A percentile compares a stretch with the other conserved stretches of the same genome.
Evolutionary conservation across 2,797 vertebrate species (phyloP).

Genomic region (Hyperoplus lanceolatus): DNA sequence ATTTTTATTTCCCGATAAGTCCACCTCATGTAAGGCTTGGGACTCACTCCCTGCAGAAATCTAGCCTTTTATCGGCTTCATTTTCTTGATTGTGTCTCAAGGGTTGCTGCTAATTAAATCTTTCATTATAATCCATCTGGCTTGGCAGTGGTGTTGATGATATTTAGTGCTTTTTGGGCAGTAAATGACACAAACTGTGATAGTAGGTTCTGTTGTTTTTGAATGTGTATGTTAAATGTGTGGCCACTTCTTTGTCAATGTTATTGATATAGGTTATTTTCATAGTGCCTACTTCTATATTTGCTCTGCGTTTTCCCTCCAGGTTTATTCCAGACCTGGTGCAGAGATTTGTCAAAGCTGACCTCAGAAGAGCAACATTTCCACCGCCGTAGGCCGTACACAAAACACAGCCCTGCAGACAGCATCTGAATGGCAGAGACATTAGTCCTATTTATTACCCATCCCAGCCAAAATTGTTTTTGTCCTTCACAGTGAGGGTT

Average conservation of each 20-base stretch:
- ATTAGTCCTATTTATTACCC: slow-evolving; percentile 79
- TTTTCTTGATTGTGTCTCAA: slow-evolving; percentile 8
- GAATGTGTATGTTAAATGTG: slow-evolving; percentile 39
- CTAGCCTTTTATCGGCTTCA: background rate
- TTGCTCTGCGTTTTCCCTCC: slow-evolving; percentile 53
- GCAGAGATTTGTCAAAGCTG: slow-evolving; percentile 75
- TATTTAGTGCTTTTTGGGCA: slow-evolving; percentile 4
- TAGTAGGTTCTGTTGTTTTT: slow-evolving; percentile 38
- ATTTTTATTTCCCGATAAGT: background rate
- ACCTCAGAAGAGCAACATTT: slow-evolving; percentile 74
- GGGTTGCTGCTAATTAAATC: slow-evolving; percentile 10
- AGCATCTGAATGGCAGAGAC: slow-evolving; percentile 69
- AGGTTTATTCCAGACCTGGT: slow-evolving; percentile 48
- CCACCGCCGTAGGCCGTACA: slow-evolving; percentile 64
- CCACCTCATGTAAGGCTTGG: background rate
- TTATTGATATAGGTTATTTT: slow-evolving; percentile 69
- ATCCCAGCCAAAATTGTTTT: slow-evolving; percentile 74
- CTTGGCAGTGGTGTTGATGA: background rate
- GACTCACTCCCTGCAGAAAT: background rate
- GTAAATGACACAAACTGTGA: background rate
- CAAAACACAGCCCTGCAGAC: slow-evolving; percentile 65
- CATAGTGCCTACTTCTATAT: slow-evolving; percentile 55
- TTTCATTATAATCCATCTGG: background rate
- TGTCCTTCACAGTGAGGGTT: slow-evolving; percentile 70
- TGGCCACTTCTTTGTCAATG: slow-evolving; percentile 40